A percentile compares a stretch with the other conserved stretches of the same genome.
Conservation (phyloP, 2,113 vertebrate genomes). For the Bos indicus region DNA sequence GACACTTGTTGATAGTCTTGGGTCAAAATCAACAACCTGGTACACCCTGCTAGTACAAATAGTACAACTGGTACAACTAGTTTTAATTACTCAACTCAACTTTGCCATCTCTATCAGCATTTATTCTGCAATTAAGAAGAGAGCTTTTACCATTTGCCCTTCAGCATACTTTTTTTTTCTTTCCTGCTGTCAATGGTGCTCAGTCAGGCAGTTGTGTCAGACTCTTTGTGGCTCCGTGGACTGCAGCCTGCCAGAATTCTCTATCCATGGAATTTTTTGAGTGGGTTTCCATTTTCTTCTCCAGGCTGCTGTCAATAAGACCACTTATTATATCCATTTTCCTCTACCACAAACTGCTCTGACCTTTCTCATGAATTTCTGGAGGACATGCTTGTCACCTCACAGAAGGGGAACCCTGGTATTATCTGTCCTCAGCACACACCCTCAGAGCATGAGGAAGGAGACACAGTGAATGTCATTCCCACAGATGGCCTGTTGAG, state of each 20-base stretch:
- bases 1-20: background rate
- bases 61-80: background rate
- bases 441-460: background rate
- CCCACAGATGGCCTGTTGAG: background rate
- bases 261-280: background rate
- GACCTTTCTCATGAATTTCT: background rate
- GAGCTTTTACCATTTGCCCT: background rate
- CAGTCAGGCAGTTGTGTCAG: background rate
- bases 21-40: background rate
- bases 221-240: background rate
- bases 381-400: background rate
- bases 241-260: background rate
- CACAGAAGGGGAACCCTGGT: background rate
- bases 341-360: background rate
- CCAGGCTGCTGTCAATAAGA: background rate
- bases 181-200: background rate
- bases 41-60: background rate
- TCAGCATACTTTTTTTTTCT: background rate
- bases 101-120: background rate
- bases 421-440: background rate
- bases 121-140: background rate
- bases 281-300: background rate
- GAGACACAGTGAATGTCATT: background rate
- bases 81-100: background rate
- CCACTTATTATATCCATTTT: background rate